These are phyloP conservation scores for Gracilinanus agilis DNA, from an alignment of 2,113 vertebrate genomes.

Conservation along the genomic window DNA sequence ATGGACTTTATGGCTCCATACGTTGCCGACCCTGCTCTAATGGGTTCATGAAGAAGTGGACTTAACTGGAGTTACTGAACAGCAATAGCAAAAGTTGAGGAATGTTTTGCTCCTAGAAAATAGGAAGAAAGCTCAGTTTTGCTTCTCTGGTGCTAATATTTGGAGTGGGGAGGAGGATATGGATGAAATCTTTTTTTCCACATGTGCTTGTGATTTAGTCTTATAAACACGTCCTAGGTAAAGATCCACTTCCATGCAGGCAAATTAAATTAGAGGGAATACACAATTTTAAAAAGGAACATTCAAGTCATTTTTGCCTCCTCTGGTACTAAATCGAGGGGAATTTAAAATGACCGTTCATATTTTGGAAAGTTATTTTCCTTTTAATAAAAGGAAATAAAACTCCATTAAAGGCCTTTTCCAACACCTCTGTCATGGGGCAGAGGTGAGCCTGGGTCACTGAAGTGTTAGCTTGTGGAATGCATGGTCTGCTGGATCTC, in stretches of 20 bases:
- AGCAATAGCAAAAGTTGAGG: background rate
- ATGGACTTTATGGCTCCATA: too few relatives aligned
- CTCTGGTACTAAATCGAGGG: background rate
- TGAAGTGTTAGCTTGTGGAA: background rate
- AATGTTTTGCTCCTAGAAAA: background rate
- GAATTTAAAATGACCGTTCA: background rate
- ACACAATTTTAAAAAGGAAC: background rate
- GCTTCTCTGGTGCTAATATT: background rate
- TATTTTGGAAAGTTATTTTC: background rate
- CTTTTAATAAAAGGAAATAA: background rate
- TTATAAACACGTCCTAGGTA: background rate
- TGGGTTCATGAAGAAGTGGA: background rate
- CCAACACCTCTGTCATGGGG: background rate
- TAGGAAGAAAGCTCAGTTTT: background rate
- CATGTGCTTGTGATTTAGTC: background rate
- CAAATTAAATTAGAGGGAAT: background rate
- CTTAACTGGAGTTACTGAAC: background rate
- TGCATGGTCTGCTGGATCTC: background rate
- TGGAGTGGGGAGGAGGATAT: background rate
- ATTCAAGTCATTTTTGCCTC: background rate
- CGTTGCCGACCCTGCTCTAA: too few relatives aligned
- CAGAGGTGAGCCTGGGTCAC: background rate
- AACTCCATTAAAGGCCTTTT: background rate
- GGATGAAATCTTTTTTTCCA: background rate
- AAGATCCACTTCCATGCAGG: background rate